Evolutionary conservation across 2,113 vertebrate species (phyloP).

Genomic region (Peromyscus californicus): DNA sequence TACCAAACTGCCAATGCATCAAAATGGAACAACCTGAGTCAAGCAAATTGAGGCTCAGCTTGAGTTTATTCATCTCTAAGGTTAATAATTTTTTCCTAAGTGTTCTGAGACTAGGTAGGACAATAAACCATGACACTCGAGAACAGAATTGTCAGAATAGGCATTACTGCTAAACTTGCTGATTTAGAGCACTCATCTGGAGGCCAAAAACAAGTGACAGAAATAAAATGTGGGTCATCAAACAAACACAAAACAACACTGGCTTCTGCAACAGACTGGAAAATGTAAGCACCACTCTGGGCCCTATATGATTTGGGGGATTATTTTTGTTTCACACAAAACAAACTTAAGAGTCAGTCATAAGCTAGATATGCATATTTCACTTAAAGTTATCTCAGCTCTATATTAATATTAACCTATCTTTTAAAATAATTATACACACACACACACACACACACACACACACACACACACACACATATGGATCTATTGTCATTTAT

Average conservation of each 20-base stretch:
- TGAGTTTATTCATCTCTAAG: slow-evolving; percentile 33
- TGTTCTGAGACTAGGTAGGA: neutral
- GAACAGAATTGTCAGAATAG: slow-evolving; percentile 38
- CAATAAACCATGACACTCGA: slow-evolving; percentile 10
- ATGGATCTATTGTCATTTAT: neutral
- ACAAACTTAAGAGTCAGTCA: slow-evolving; percentile 23
- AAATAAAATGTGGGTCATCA: slow-evolving; percentile 21
- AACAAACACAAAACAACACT: neutral
- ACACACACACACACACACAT: neutral
- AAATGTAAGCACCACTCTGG: neutral
- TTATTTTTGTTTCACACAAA: slow-evolving; percentile 46
- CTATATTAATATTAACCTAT: neutral
- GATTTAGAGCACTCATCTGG: neutral
- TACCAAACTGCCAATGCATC: slow-evolving; percentile 10
- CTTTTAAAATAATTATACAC: slow-evolving; percentile 2
- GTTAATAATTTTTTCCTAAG: neutral
- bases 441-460: neutral
- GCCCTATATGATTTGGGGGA: neutral
- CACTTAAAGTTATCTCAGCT: slow-evolving; percentile 33
- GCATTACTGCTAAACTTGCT: neutral
- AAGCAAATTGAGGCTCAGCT: slow-evolving; percentile 6
- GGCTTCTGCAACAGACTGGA: neutral
- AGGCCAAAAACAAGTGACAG: neutral
- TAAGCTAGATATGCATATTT: slow-evolving; percentile 36
- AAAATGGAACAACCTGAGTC: slow-evolving; percentile 8